Base-by-base conservation (phyloP, 2,797 vertebrate species). In the Rhadinocentrus ornatus region DNA sequence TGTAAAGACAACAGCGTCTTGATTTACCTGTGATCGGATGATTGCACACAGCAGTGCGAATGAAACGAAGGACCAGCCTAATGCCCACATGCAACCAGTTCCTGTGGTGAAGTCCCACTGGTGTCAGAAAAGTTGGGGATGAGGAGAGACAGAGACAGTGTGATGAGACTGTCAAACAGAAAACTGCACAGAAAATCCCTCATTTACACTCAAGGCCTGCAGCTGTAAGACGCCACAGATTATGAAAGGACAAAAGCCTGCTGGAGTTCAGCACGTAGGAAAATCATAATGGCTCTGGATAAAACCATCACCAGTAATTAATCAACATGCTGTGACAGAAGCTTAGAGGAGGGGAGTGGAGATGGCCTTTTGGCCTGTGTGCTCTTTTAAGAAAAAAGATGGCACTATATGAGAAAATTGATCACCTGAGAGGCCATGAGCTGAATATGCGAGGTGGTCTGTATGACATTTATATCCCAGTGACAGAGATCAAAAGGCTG, bases 31-130 rank as follows among this genome's bases (percentile, higher is more conserved):
- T 5, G 93, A 91, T 77, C 91, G 87, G 52, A 96, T 27, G 75
- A 95, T 93, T 68, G 89, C 88, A 83, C 91, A 92, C 24, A 96
- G 84, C 81, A 94, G 58, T 18, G 86, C 94, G 59, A 94, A 96
- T n/a, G 93, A 81, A 0, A 95, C 0, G 10, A 96, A 76, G 10
- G 94, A 90, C 80, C 89, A 85, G 71, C 62, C 4, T 2, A 90
- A 52, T 71, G 90, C 89, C 81, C 94, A 93, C 59, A 95, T 58
- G 41, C 71, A 62, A 34, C 93, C 94, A 20, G 59, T 90, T 18
- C 60, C 41, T 37, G 65, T 8, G 3, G 95, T 96, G 83, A 97
- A 96, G 90, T 96, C 95, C 92, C 92, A 95, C 95, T 96, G 78
- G 67, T 37, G 64, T 0, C 46, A 37, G 63, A 67, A 18, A 67